Percentiles rank a stretch among this genome's conserved stretches.
phyloP scores from a whole-genome alignment of 2,888 invertebrate genomes.

The Diploptera punctata region DNA sequence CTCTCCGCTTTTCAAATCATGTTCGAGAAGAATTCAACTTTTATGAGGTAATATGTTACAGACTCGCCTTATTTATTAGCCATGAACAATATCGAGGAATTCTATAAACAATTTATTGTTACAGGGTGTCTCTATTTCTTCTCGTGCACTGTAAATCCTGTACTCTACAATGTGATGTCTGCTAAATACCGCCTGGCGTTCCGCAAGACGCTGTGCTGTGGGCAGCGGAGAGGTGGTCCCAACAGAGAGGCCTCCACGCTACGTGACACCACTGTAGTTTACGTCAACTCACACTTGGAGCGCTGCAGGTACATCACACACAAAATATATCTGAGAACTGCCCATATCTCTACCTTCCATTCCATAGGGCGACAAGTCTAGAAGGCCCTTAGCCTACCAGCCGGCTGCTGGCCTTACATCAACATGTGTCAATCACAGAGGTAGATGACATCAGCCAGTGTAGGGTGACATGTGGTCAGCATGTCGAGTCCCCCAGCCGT shows the following conservation, averaged over 20 bases:
- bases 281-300: slow-evolving; percentile 3
- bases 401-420: too few species aligned
- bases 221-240: slow-evolving; percentile 49
- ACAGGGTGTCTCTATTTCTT: slow-evolving; percentile 86
- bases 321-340: background rate
- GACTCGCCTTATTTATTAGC: too few species aligned
- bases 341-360: background rate
- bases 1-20: too few species aligned
- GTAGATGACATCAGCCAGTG: too few species aligned
- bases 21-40: too few species aligned
- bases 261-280: slow-evolving; percentile 32
- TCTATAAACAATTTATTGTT: background rate
- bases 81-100: too few species aligned
- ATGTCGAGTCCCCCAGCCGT: too few species aligned
- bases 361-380: too few species aligned
- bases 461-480: too few species aligned
- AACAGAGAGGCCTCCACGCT: slow-evolving; percentile 6
- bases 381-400: too few species aligned
- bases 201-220: slow-evolving; percentile 74
- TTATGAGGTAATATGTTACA: too few species aligned
- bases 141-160: slow-evolving; percentile 83
- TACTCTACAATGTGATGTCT: slow-evolving; percentile 85
- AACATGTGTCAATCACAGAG: too few species aligned
- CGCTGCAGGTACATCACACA: slow-evolving; percentile 4
- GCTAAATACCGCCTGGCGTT: slow-evolving; percentile 79